Conservation (phyloP, 2,797 vertebrate genomes). For the Sebastes hubbsi region DNA sequence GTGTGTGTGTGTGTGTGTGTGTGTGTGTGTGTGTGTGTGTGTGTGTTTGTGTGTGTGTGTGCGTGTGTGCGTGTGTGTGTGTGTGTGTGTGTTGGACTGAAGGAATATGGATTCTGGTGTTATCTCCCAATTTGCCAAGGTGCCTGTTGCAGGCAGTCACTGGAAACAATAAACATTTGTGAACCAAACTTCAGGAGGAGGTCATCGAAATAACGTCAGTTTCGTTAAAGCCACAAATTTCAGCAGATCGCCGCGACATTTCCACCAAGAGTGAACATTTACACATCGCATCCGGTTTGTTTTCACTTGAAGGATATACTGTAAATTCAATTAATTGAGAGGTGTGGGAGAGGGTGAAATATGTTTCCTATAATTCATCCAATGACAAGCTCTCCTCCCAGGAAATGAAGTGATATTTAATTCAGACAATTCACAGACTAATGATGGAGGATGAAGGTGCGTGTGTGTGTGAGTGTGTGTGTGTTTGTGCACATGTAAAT, state of each 20-base stretch:
- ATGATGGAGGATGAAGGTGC: slow-evolving; percentile 14
- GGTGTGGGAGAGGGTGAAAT: neutral
- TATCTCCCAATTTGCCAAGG: slow-evolving; percentile 6
- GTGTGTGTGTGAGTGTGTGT: neutral
- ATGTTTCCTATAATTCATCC: slow-evolving; percentile 14
- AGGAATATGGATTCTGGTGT: slow-evolving; percentile 24
- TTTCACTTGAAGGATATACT: neutral
- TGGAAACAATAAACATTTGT: slow-evolving; percentile 2
- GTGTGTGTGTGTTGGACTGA: neutral
- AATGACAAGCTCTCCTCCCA: slow-evolving; percentile 7
- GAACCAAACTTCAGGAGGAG: neutral
- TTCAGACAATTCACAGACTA: slow-evolving; percentile 26
- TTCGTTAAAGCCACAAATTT: slow-evolving; percentile 8
- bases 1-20: neutral
- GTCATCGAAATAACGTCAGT: neutral
- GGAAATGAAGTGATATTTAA: slow-evolving; percentile 57
- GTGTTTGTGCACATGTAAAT: slow-evolving; percentile 11
- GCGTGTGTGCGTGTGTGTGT: neutral
- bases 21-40: neutral
- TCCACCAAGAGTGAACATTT: neutral
- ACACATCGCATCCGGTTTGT: neutral
- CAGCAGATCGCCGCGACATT: neutral
- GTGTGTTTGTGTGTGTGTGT: neutral
- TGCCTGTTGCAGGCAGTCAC: slow-evolving; percentile 8
- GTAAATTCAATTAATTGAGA: neutral